Base-by-base conservation (phyloP, 2,113 vertebrate species). In the Hippolais icterina region DNA sequence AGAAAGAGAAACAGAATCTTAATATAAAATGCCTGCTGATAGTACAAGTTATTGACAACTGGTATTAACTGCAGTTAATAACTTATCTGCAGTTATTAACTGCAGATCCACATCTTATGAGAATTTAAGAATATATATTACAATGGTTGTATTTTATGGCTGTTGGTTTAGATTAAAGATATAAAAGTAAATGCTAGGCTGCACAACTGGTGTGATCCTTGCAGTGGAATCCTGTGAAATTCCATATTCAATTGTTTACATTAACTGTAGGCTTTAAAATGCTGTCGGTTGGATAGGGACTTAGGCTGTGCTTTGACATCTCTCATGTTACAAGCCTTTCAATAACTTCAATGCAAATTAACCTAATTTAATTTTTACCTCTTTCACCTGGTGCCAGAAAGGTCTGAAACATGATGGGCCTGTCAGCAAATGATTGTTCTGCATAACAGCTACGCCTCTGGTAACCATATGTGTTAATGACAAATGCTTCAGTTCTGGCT, bases 291-390 rank as follows among this genome's bases (percentile, higher is more conserved):
- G 25, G 33, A 24, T 69, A 47, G 46, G 22, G 47, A 79, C 29
- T 68, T 72, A 64, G 22, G 11, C 28, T 87, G 23, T 93, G 39
- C 24, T 85, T 92, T 94, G 74, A 60, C 47, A 66, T 44, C 23
- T 82, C n/a, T 93, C 41, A 18, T 41, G 15, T 93, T 91, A 79
- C n/a, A 78, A 64, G 23, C 78, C 93, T 97, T 98, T 98, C 97
- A 97, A 94, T 96, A 95, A 96, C 89, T 75, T 83, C 90, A 97
- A 93, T 93, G 92, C 92, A 96, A 94, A 98, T 98, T 97, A 98
- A 97, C 97, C 89, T 97, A 65, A 54, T 80, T 87, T 90, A 64
- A 82, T 76, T 90, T 96, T 95, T 78, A 68, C 50, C 50, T 90
- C 46, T 44, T 94, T 71, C 47, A 83, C 61, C 53, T 93, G 59